Evolutionary conservation across 2,888 invertebrate species (phyloP).

Genomic region (Philaethria dido): DNA sequence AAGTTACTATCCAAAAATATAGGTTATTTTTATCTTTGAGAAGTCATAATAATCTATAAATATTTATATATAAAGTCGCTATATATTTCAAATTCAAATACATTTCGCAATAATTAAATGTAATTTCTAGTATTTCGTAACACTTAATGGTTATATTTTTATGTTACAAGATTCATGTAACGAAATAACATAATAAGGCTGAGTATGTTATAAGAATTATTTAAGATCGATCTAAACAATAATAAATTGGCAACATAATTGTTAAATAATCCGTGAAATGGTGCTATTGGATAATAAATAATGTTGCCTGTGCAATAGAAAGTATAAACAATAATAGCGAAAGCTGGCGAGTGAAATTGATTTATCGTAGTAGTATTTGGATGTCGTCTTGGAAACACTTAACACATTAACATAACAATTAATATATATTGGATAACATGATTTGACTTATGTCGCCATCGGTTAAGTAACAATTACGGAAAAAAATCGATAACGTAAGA

Average conservation of each 20-base stretch:
- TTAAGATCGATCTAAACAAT: conserved; percentile 20
- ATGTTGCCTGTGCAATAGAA: conserved; percentile 68
- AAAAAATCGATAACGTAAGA: conserved; percentile 23
- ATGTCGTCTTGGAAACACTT: conserved; percentile 78
- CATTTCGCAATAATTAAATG: conserved; percentile 6
- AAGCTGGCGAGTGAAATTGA: conserved; percentile 81
- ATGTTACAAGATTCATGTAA: conserved; percentile 17
- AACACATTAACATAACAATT: conserved; percentile 79
- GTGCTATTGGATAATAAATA: conserved; percentile 72
- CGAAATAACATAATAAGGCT: conserved; percentile 20
- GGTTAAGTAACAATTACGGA: conserved; percentile 54
- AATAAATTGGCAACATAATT: conserved; percentile 57
- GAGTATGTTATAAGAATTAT: conserved; percentile 23
- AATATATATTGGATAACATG: conserved; percentile 71
- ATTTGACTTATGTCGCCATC: conserved; percentile 52
- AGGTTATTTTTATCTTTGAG: not conserved
- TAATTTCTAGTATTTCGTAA: conserved; percentile 13
- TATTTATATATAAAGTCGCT: not conserved
- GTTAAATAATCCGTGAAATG: conserved; percentile 69
- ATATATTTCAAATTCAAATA: not conserved
- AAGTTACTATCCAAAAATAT: not conserved
- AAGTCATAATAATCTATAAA: not conserved
- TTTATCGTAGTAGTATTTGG: conserved; percentile 69
- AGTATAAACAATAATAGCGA: conserved; percentile 83
- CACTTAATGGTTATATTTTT: not conserved